Evolutionary conservation across 2,888 invertebrate genomes (phyloP).

Genomic region (Dioctria linearis): DNA sequence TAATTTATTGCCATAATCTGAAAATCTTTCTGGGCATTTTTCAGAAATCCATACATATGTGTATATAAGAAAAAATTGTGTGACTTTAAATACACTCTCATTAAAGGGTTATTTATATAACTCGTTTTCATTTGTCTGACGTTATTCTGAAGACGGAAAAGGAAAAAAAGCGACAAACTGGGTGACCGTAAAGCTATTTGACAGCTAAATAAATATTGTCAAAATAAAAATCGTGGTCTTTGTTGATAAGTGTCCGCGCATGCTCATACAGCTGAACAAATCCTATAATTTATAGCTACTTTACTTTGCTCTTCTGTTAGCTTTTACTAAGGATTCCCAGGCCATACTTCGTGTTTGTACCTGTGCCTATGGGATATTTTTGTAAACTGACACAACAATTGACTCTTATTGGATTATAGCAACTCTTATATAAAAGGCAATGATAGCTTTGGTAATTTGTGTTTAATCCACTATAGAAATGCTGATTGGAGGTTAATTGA

Average conservation of each 20-base stretch:
- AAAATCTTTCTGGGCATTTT: slow-evolving; percentile 29
- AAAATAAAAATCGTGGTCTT: slow-evolving; percentile 48
- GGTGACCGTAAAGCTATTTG: slow-evolving; percentile 35
- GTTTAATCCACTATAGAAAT: slow-evolving; percentile 2
- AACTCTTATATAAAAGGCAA: slow-evolving; percentile 10
- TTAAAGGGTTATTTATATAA: slow-evolving; percentile 33
- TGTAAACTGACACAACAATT: slow-evolving; percentile 58
- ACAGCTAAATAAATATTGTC: slow-evolving; percentile 53
- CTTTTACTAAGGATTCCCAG: slow-evolving; percentile 47
- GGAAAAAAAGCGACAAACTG: neutral
- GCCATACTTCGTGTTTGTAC: neutral
- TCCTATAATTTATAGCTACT: slow-evolving; percentile 52
- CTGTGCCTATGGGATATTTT: slow-evolving; percentile 56
- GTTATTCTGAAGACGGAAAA: neutral
- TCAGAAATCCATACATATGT: neutral
- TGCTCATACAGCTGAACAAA: slow-evolving; percentile 43
- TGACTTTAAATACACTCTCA: slow-evolving; percentile 16
- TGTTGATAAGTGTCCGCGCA: slow-evolving; percentile 37
- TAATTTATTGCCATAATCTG: slow-evolving; percentile 51
- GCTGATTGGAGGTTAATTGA: slow-evolving; percentile 27
- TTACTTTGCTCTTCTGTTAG: slow-evolving; percentile 16
- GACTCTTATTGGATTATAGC: slow-evolving; percentile 57
- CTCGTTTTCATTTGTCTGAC: slow-evolving; percentile 2
- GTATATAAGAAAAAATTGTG: slow-evolving; percentile 19
- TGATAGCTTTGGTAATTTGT: slow-evolving; percentile 30